A percentile compares a stretch with the other conserved stretches of the same genome.
Evolutionary conservation across 2,888 invertebrate genomes (phyloP).

Genomic region (Lymantria dispar): DNA sequence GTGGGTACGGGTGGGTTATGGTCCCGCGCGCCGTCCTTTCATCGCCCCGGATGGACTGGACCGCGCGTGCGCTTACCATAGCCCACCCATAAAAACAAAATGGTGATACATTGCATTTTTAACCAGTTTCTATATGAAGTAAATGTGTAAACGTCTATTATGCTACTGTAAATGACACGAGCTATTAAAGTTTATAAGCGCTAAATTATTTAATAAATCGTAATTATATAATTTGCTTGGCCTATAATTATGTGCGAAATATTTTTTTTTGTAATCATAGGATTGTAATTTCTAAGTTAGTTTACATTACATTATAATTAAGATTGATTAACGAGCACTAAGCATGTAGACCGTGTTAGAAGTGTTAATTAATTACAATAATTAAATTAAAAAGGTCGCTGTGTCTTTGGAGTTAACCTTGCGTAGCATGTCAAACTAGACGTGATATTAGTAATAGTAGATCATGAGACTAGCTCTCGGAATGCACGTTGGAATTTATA

Average conservation of each 20-base stretch:
- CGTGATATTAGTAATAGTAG: conserved; percentile 5
- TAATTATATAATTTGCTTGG: not conserved
- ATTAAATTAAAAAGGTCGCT: conserved; percentile 52
- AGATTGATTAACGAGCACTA: conserved; percentile 33
- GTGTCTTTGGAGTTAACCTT: conserved; percentile 16
- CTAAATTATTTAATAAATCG: no score
- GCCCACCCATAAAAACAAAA: no score
- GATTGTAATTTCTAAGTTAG: not conserved
- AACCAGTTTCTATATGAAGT: no score
- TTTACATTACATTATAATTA: conserved; percentile 16
- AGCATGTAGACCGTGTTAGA: conserved; percentile 9
- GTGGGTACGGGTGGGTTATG: no score
- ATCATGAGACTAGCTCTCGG: not conserved
- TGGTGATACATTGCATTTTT: no score
- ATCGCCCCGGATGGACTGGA: no score
- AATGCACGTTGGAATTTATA: not conserved
- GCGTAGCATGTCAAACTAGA: conserved; percentile 24
- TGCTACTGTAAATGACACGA: no score
- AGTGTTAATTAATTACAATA: conserved; percentile 44
- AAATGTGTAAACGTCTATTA: no score
- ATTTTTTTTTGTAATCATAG: not conserved
- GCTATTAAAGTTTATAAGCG: no score
- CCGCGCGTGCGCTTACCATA: no score
- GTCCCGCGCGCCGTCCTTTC: no score
- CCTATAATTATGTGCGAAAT: conserved; percentile 8